phyloP scores from a whole-genome alignment of 2,797 vertebrate species.

The Gymnoscopelus microlampas region DNA sequence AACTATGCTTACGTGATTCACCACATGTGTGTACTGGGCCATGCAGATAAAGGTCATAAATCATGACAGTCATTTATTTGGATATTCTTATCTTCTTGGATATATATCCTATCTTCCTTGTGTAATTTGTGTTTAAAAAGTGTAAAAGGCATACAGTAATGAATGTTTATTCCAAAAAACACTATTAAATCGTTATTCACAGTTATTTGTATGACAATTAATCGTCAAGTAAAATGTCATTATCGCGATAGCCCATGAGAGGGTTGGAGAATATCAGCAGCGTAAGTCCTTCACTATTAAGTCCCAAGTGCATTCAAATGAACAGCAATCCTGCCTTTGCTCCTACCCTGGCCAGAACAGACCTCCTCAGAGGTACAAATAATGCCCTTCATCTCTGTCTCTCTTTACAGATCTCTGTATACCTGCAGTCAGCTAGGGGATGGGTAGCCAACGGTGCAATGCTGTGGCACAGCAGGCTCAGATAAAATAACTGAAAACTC shows the following conservation, averaged over 20 bases:
- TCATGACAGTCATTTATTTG: too few species aligned
- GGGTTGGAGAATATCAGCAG: slow-evolving; percentile 31
- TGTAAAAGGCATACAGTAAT: too few species aligned
- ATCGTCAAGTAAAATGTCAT: too few species aligned
- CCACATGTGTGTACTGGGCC: too few species aligned
- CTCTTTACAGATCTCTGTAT: slow-evolving; percentile 11
- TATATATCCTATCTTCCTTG: too few species aligned
- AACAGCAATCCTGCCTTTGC: slow-evolving; percentile 39
- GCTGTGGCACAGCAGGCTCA: background rate
- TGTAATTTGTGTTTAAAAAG: too few species aligned
- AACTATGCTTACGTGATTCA: too few species aligned
- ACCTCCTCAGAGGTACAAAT: slow-evolving; percentile 17
- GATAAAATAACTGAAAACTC: slow-evolving; percentile 7
- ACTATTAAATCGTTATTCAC: too few species aligned
- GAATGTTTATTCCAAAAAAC: too few species aligned
- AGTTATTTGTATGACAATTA: too few species aligned
- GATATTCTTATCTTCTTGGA: too few species aligned
- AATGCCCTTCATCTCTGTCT: slow-evolving; percentile 21
- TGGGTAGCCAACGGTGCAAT: background rate
- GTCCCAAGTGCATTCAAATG: slow-evolving; percentile 45
- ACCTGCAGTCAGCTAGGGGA: background rate
- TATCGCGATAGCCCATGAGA: background rate
- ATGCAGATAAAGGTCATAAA: too few species aligned
- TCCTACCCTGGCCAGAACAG: slow-evolving; percentile 13
- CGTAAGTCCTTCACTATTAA: slow-evolving; percentile 43